Conservation (phyloP, 2,797 vertebrate species). For the Pitangus sulphuratus region DNA sequence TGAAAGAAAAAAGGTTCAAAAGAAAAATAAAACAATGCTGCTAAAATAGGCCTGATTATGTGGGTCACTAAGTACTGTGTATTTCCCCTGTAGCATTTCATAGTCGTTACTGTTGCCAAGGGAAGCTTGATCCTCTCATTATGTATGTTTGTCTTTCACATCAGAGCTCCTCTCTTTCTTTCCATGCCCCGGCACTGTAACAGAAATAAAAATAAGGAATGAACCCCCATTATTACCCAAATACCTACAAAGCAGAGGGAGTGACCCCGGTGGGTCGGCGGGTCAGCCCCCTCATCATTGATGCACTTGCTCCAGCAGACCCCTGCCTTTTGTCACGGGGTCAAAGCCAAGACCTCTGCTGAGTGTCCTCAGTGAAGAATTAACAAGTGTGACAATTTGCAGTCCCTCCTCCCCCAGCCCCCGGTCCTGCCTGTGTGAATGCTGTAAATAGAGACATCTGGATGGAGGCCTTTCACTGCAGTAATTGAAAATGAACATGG, state of each 20-base stretch:
- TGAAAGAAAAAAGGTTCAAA: slow-evolving; percentile 53
- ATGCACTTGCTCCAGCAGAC: slow-evolving; percentile 79
- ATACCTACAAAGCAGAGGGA: slow-evolving; percentile 83
- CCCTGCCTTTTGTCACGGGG: slow-evolving; percentile 79
- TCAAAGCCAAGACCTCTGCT: slow-evolving; percentile 88
- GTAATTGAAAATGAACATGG: slow-evolving; percentile 92
- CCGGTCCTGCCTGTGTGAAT: slow-evolving; percentile 81
- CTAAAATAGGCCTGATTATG: slow-evolving; percentile 77
- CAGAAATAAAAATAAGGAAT: slow-evolving; percentile 81
- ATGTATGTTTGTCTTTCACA: slow-evolving; percentile 84
- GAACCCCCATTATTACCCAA: slow-evolving; percentile 79
- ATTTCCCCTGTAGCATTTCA: slow-evolving; percentile 78
- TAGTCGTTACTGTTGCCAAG: slow-evolving; percentile 81
- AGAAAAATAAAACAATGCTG: slow-evolving; percentile 78
- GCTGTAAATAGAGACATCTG: slow-evolving; percentile 90
- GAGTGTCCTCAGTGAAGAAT: slow-evolving; percentile 85
- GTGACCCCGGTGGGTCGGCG: slow-evolving; percentile 68
- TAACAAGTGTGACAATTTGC: slow-evolving; percentile 87
- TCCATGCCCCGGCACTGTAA: slow-evolving; percentile 76
- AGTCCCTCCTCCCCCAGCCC: slow-evolving; percentile 77
- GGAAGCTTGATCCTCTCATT: slow-evolving; percentile 79
- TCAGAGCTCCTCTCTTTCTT: slow-evolving; percentile 75
- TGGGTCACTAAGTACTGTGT: slow-evolving; percentile 79
- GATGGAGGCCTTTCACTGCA: slow-evolving; percentile 86
- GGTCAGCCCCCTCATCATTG: slow-evolving; percentile 82